These are phyloP conservation scores for Drosophila funebris DNA, from an alignment of 1,140 invertebrate species.

Conservation along the genomic window DNA sequence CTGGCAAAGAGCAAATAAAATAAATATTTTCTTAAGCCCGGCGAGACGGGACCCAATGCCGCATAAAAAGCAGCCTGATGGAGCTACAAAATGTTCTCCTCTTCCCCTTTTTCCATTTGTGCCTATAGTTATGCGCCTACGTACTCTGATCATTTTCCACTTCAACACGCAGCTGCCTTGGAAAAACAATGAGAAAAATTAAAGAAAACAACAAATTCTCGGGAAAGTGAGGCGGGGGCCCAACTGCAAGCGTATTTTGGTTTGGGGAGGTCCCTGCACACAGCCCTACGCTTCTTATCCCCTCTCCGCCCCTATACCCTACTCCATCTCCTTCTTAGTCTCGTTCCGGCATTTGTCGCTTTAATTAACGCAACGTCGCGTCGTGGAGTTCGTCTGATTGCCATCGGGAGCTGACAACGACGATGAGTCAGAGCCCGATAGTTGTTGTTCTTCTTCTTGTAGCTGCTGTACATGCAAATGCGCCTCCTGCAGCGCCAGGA, in stretches of 20 bases:
- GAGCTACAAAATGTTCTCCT: neutral
- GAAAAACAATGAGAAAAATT: slow-evolving; percentile 42
- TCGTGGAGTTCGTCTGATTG: slow-evolving; percentile 47
- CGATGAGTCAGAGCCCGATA: slow-evolving; percentile 27
- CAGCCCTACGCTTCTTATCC: neutral
- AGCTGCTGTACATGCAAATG: slow-evolving; percentile 57
- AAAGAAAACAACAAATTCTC: slow-evolving; percentile 32
- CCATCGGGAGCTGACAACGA: slow-evolving; percentile 16
- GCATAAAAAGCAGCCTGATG: slow-evolving; percentile 10
- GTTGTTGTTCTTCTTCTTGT: slow-evolving; percentile 1
- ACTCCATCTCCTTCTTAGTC: neutral
- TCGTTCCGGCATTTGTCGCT: slow-evolving; percentile 45
- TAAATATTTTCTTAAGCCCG: slow-evolving; percentile 56
- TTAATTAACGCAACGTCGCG: slow-evolving; percentile 59
- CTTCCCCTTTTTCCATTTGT: neutral
- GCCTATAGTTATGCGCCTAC: slow-evolving; percentile 10
- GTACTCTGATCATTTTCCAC: slow-evolving; percentile 53
- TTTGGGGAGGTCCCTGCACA: slow-evolving; percentile 30
- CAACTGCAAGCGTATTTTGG: neutral
- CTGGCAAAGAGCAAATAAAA: slow-evolving; percentile 44
- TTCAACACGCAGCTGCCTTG: slow-evolving; percentile 56
- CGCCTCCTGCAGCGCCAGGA: slow-evolving; percentile 60
- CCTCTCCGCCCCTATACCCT: neutral
- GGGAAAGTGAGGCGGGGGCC: neutral
- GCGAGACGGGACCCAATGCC: slow-evolving; percentile 20